A percentile compares a stretch with the other conserved stretches of the same genome.
Evolutionary conservation across 2,113 vertebrate genomes (phyloP).

Genomic region (Lepus timidus): DNA sequence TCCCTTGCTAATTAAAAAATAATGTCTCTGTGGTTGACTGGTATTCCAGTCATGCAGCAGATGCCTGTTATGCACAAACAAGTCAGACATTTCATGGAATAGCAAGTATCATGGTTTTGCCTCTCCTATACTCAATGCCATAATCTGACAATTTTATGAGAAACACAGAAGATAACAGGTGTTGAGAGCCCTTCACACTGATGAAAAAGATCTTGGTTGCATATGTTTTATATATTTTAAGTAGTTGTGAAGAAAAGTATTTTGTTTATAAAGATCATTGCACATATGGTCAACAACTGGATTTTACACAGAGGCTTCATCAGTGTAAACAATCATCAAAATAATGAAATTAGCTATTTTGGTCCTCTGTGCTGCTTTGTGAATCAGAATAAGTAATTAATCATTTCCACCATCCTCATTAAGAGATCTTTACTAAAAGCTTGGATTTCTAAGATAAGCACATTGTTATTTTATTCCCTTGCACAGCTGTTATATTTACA

Average conservation of each 20-base stretch:
- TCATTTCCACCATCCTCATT: conserved; percentile 74
- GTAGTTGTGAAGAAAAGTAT: conserved; percentile 1
- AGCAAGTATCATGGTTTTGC: background rate
- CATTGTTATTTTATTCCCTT: background rate
- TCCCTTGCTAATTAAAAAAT: conserved; percentile 76
- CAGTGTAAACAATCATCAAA: conserved; percentile 48
- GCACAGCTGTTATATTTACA: background rate
- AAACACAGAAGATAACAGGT: conserved; percentile 43
- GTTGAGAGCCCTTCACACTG: conserved; percentile 44
- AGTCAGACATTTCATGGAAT: background rate
- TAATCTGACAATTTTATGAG: background rate
- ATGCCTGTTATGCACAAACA: conserved; percentile 46
- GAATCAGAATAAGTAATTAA: conserved; percentile 75
- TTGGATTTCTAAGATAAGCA: background rate
- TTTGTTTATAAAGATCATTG: conserved; percentile 55
- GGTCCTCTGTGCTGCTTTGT: conserved; percentile 59
- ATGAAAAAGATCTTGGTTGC: conserved; percentile 9
- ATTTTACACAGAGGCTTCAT: conserved; percentile 29
- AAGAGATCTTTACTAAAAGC: conserved; percentile 57
- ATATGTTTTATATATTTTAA: conserved; percentile 61
- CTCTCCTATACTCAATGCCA: background rate
- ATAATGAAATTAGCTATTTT: conserved; percentile 71
- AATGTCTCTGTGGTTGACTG: conserved; percentile 67
- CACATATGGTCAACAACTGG: conserved; percentile 68
- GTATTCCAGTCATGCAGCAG: conserved; percentile 55